These are phyloP conservation scores for Rynchops niger DNA, from an alignment of 2,113 vertebrate species.

Conservation along the genomic window DNA sequence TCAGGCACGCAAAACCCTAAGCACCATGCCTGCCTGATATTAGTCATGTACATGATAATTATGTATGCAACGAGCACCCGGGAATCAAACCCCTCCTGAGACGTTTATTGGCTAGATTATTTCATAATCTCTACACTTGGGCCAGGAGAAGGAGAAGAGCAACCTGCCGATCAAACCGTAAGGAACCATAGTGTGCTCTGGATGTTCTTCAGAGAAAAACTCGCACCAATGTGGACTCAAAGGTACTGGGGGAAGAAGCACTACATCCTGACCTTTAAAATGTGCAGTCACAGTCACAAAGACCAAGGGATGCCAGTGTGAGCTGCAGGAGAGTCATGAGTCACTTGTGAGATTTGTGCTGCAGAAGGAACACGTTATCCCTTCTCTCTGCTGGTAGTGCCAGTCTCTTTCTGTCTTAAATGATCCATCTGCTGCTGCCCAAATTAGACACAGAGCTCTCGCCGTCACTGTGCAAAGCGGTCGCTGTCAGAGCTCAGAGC, in stretches of 20 bases:
- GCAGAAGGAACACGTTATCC: constrained; percentile 51
- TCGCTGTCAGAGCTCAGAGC: background rate
- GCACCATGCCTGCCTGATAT: background rate
- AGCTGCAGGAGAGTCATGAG: constrained; percentile 53
- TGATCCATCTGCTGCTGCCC: constrained; percentile 62
- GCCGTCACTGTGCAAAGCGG: background rate
- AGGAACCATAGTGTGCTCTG: background rate
- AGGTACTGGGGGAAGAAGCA: background rate
- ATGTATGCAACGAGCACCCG: background rate
- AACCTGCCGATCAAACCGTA: background rate
- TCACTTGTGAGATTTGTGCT: constrained; percentile 51
- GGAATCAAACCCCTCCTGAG: background rate
- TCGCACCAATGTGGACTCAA: background rate
- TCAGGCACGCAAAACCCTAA: background rate
- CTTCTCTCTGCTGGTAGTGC: constrained; percentile 54
- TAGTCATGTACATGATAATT: constrained; percentile 10
- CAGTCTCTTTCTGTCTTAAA: constrained; percentile 57
- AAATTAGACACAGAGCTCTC: constrained; percentile 53
- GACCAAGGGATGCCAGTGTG: constrained; percentile 8
- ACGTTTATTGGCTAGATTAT: background rate
- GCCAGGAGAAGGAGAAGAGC: background rate
- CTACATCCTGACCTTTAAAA: constrained; percentile 39
- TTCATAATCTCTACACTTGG: background rate
- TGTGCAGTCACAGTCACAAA: constrained; percentile 8
- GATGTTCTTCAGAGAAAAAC: background rate